phyloP scores from a whole-genome alignment of 2,113 vertebrate genomes.

The Arothron firmamentum region DNA sequence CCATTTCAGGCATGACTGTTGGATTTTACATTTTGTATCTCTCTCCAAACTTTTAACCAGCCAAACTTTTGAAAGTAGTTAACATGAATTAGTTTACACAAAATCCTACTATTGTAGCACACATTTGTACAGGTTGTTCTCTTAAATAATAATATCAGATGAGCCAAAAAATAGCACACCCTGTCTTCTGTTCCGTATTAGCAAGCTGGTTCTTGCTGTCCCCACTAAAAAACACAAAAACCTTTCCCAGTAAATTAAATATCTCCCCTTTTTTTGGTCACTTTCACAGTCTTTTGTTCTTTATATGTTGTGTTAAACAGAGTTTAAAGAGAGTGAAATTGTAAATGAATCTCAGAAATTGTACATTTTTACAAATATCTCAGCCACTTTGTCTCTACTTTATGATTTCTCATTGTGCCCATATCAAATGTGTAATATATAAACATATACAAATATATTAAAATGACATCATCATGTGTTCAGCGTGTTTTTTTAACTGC shows the following conservation, averaged over 20 bases:
- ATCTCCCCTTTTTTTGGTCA: constrained; percentile 45
- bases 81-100: constrained; percentile 31
- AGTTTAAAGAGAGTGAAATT: constrained; percentile 76
- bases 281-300: constrained; percentile 50
- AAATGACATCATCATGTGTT: constrained; percentile 54
- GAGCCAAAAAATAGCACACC: constrained; percentile 13
- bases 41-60: constrained; percentile 30
- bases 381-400: constrained; percentile 75
- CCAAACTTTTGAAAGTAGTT: constrained; percentile 33
- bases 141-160: constrained; percentile 8
- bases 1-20: not conserved
- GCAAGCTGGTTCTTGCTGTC: constrained; percentile 98
- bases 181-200: constrained; percentile 53
- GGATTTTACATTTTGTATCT: too few species aligned
- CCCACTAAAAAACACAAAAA: constrained; percentile 45
- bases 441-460: constrained; percentile 82
- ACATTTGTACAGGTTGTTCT: constrained; percentile 29
- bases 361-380: constrained; percentile 85
- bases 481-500: constrained; percentile 27
- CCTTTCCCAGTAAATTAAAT: constrained; percentile 39
- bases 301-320: constrained; percentile 79
- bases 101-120: constrained; percentile 44
- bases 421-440: constrained; percentile 96
- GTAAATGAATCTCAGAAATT: constrained; percentile 89
- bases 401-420: constrained; percentile 78